Evolutionary conservation across 2,113 vertebrate genomes (phyloP).

Genomic region (Urocitellus parryii): DNA sequence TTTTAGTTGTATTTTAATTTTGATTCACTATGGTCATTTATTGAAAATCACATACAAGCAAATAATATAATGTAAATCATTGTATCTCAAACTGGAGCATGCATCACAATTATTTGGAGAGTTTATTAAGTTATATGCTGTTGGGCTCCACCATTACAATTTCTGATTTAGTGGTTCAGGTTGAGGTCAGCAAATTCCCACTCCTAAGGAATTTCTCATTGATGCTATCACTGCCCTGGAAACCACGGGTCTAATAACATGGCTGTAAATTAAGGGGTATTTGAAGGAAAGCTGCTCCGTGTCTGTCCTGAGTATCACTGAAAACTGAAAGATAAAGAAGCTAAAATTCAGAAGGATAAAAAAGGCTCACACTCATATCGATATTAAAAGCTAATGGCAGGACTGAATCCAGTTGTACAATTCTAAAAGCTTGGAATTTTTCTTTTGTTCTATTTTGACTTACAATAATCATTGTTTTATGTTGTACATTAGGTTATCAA

Average conservation of each 20-base stretch:
- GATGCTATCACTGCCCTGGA: not conserved
- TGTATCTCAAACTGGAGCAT: not conserved
- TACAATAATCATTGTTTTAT: not conserved
- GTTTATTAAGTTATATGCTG: not conserved
- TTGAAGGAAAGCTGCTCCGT: not conserved
- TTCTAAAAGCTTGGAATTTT: not conserved
- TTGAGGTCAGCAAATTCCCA: not conserved
- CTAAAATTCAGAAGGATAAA: not conserved
- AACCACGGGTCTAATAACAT: not conserved
- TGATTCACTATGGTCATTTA: not conserved
- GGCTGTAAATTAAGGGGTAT: not conserved
- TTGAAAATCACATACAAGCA: not conserved
- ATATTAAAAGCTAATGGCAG: not conserved
- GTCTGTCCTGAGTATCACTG: not conserved
- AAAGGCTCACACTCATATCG: not conserved
- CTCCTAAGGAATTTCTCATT: not conserved
- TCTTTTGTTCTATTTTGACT: not conserved
- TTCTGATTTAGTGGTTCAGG: not conserved
- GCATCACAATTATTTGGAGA: not conserved
- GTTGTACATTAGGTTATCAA: not conserved
- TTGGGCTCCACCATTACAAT: not conserved
- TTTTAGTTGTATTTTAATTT: slow-evolving; percentile 29
- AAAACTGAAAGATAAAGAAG: not conserved
- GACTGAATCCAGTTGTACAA: not conserved
- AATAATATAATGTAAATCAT: not conserved